These are phyloP conservation scores for Hecatera dysodea DNA, from an alignment of 2,888 invertebrate species.

Conservation along the genomic window DNA sequence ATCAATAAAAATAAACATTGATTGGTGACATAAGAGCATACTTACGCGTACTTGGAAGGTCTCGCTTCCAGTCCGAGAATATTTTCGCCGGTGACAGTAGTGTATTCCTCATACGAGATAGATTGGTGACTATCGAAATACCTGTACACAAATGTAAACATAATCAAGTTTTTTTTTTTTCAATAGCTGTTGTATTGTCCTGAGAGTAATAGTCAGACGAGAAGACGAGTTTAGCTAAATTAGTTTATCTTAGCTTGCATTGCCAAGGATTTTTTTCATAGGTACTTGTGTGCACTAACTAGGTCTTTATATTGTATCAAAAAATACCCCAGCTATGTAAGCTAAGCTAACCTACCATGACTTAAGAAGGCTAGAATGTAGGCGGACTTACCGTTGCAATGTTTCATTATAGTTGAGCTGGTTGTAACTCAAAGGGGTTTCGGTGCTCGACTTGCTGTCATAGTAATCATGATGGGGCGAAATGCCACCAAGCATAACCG, in stretches of 20 bases:
- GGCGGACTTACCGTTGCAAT: slow-evolving; percentile 90
- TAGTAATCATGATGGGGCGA: slow-evolving; percentile 96
- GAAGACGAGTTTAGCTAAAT: neutral
- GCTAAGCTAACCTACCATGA: neutral
- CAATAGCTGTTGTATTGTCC: neutral
- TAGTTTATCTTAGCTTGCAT: neutral
- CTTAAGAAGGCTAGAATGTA: neutral
- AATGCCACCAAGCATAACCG: slow-evolving; percentile 95
- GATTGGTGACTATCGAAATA: slow-evolving; percentile 76
- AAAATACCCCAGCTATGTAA: neutral
- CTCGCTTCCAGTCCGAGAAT: slow-evolving; percentile 31
- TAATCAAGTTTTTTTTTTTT: neutral
- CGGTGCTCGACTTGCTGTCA: slow-evolving; percentile 95
- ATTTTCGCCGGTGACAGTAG: slow-evolving; percentile 55
- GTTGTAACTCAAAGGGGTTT: slow-evolving; percentile 95
- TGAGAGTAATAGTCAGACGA: neutral
- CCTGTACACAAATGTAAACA: slow-evolving; percentile 65
- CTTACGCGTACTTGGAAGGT: slow-evolving; percentile 36
- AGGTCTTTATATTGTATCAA: neutral
- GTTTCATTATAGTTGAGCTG: slow-evolving; percentile 97
- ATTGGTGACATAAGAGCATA: slow-evolving; percentile 1
- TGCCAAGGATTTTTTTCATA: neutral
- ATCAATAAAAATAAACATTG: neutral
- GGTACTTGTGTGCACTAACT: neutral
- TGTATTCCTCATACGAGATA: slow-evolving; percentile 63